These are phyloP conservation scores for Petroica traversi DNA, from an alignment of 2,113 vertebrate genomes.

Conservation along the genomic window DNA sequence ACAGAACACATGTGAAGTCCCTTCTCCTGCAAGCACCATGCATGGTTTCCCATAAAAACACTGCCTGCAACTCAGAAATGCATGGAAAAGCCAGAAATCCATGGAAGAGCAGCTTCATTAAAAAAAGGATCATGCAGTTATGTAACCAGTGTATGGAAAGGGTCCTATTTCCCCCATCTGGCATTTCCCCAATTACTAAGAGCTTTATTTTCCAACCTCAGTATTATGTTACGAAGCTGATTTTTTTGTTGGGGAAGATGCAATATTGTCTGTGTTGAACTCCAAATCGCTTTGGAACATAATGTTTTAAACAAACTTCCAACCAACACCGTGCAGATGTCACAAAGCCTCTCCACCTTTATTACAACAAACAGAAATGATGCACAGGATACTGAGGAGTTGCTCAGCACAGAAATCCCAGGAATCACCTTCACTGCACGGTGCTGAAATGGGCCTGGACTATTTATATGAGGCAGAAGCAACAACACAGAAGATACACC, in stretches of 20 bases:
- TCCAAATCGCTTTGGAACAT: background rate
- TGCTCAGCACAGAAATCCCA: background rate
- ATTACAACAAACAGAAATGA: slow-evolving; percentile 2
- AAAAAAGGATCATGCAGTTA: background rate
- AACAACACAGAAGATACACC: background rate
- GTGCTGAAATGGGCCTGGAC: background rate
- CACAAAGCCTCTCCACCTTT: background rate
- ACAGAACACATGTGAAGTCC: background rate
- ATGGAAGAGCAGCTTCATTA: background rate
- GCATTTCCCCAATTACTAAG: background rate
- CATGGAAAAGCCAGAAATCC: background rate
- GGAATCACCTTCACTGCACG: background rate
- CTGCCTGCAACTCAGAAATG: accelerated
- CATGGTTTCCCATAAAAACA: accelerated
- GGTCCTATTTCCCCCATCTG: background rate
- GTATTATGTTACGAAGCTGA: background rate
- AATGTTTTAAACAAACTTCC: background rate
- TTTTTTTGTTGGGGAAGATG: background rate
- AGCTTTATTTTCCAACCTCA: background rate
- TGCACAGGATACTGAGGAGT: background rate
- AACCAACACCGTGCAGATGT: background rate
- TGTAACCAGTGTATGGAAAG: background rate
- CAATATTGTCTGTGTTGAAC: background rate
- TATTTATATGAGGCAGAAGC: background rate
- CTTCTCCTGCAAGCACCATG: background rate